Conservation (phyloP, 64 coral and sea anemone genomes). For the Montipora capricornis region DNA sequence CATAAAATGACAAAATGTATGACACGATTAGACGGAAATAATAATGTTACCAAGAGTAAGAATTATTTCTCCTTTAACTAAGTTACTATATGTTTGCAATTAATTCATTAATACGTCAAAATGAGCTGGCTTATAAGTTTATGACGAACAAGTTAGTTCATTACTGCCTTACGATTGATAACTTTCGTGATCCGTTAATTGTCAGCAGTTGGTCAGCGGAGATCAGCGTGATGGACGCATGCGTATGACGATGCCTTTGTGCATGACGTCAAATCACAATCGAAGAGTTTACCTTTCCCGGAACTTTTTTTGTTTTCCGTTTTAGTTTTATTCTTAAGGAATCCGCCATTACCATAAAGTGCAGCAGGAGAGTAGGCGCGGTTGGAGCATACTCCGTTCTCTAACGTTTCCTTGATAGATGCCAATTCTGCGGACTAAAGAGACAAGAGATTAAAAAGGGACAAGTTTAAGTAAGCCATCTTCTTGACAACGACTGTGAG, state of each 20-base stretch:
- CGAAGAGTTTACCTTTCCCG: constrained; percentile 15
- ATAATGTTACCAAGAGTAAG: not conserved
- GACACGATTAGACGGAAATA: not conserved
- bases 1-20: too few relatives aligned
- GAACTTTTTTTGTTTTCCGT: constrained; percentile 38
- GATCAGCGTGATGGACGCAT: not conserved
- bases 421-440: constrained; percentile 3
- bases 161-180: not conserved
- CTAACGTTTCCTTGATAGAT: constrained; percentile 31
- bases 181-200: not conserved
- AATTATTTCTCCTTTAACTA: not conserved
- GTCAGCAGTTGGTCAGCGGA: constrained; percentile 1
- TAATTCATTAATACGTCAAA: not conserved
- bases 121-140: not conserved
- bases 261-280: not conserved
- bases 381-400: constrained; percentile 41
- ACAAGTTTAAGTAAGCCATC: not conserved
- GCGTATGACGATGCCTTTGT: not conserved
- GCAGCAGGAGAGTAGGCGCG: not conserved
- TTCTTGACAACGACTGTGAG: too few relatives aligned
- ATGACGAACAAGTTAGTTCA: not conserved
- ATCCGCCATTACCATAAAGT: constrained; percentile 30
- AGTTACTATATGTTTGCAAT: not conserved
- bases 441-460: not conserved
- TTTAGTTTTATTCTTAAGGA: constrained; percentile 41